Percentiles rank a stretch among this genome's conserved stretches.
Conservation (phyloP, 2,888 invertebrate species). For the Steinernema hermaphroditum region DNA sequence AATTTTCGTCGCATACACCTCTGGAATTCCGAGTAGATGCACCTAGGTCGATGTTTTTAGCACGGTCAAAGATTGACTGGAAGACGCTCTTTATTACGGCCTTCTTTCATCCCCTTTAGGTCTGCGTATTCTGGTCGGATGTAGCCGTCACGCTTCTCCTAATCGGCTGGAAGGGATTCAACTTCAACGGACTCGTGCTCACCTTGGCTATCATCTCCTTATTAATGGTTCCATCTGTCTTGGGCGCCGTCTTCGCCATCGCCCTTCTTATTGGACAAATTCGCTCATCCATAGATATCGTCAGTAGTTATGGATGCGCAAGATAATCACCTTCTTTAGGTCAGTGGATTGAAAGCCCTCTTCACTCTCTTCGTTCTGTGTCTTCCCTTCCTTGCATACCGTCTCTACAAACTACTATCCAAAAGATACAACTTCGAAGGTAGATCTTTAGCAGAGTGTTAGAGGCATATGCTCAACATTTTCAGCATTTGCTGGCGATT, state of each 20-base stretch:
- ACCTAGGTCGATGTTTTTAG: no score
- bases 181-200: constrained; percentile 44
- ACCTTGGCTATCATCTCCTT: constrained; percentile 45
- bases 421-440: constrained; percentile 49
- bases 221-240: constrained; percentile 44
- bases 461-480: not conserved
- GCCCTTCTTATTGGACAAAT: constrained; percentile 47
- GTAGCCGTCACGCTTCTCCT: constrained; percentile 52
- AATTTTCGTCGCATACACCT: no score
- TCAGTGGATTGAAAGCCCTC: constrained; percentile 43
- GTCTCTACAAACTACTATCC: constrained; percentile 41
- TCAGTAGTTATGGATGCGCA: constrained; percentile 29
- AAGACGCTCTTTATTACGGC: not conserved
- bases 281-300: constrained; percentile 41
- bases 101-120: constrained; percentile 34
- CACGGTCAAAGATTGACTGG: not conserved
- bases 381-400: constrained; percentile 49
- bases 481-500: constrained; percentile 44
- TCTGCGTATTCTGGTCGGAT: constrained; percentile 56
- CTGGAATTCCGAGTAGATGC: no score
- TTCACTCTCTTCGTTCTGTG: constrained; percentile 51
- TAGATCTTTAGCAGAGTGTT: not conserved
- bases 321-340: not conserved
- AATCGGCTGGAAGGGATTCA: constrained; percentile 49
- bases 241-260: constrained; percentile 39